Conservation (phyloP, 2,888 invertebrate species). For the Oscheius sp. region DNA sequence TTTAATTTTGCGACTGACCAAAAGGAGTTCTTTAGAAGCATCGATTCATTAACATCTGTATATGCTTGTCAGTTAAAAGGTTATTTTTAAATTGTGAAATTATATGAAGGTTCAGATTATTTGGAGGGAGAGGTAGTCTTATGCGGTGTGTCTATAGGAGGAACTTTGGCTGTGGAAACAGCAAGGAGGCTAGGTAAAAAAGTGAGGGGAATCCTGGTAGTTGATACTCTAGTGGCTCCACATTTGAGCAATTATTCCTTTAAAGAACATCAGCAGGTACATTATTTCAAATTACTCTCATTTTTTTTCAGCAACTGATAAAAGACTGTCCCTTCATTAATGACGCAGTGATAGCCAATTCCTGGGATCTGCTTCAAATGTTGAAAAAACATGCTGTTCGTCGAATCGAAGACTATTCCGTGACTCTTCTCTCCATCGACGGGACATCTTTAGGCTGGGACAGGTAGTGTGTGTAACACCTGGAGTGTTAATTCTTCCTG, state of each 20-base stretch:
- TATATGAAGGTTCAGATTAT: background rate
- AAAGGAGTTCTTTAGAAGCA: background rate
- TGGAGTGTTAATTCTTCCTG: background rate
- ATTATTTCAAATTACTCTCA: background rate
- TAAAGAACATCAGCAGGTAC: constrained; percentile 29
- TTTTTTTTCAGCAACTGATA: background rate
- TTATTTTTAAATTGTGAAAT: background rate
- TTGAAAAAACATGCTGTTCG: background rate
- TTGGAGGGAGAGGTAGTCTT: constrained; percentile 22
- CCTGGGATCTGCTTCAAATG: constrained; percentile 29
- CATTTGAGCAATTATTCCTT: background rate
- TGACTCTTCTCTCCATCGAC: constrained; percentile 41
- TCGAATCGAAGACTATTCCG: background rate
- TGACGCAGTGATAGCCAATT: constrained; percentile 6
- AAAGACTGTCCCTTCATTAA: background rate
- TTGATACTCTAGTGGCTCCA: constrained; percentile 17
- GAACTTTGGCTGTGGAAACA: constrained; percentile 42
- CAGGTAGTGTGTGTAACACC: constrained; percentile 20
- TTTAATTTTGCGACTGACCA: constrained; percentile 2
- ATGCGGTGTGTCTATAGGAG: constrained; percentile 50
- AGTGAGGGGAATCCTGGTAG: constrained; percentile 13
- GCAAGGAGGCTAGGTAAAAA: background rate
- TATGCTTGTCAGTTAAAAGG: constrained; percentile 15
- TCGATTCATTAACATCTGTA: background rate
- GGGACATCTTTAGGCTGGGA: constrained; percentile 51